phyloP scores from a whole-genome alignment of 2,888 invertebrate species.

The Thumatha senex region DNA sequence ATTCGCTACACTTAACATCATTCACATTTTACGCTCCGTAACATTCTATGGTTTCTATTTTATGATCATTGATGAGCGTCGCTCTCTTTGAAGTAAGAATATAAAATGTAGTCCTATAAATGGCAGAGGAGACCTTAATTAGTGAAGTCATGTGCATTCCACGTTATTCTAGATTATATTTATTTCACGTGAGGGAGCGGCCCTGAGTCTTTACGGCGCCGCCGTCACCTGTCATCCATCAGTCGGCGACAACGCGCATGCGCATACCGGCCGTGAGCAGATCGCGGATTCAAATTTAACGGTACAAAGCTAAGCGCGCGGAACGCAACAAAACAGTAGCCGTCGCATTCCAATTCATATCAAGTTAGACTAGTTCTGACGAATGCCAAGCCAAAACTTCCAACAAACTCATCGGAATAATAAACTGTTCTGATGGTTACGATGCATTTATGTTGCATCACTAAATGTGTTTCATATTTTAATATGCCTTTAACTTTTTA shows the following conservation, averaged over 20 bases:
- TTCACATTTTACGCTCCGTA: background rate
- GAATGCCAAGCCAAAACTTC: constrained; percentile 61
- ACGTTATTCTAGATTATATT: constrained; percentile 49
- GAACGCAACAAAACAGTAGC: constrained; percentile 72
- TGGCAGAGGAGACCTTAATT: constrained; percentile 9
- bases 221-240: constrained; percentile 82
- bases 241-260: constrained; percentile 78
- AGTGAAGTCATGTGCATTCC: constrained; percentile 28
- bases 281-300: constrained; percentile 76
- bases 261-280: constrained; percentile 52
- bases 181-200: constrained; percentile 48
- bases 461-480: too few relatives aligned
- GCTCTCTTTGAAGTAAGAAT: constrained; percentile 43
- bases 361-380: constrained; percentile 49
- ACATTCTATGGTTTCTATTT: constrained; percentile 17
- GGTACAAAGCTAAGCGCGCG: constrained; percentile 56
- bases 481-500: too few relatives aligned
- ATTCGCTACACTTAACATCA: too few relatives aligned
- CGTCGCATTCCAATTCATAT: constrained; percentile 64
- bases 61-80: constrained; percentile 47
- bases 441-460: constrained; percentile 17
- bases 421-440: constrained; percentile 35
- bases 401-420: constrained; percentile 59
- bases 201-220: constrained; percentile 50
- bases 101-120: constrained; percentile 10